Base-by-base conservation (phyloP, 2,797 vertebrate species). In the Chromobotia macracanthus region DNA sequence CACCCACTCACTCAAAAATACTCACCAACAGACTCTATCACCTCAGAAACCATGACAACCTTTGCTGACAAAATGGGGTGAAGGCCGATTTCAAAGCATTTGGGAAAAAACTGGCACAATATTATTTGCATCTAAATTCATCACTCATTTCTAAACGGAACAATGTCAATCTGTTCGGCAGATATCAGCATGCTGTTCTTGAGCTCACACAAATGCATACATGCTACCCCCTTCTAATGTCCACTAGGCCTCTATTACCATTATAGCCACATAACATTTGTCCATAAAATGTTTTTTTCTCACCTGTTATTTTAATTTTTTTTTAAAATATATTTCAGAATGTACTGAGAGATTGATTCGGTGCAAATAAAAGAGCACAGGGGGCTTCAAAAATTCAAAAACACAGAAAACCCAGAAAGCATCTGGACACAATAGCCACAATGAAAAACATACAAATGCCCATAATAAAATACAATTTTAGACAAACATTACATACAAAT, bases 11-110 rank as follows among this genome's bases (percentile, higher is more conserved):
- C 48, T 72, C 8, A 55, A 21, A 68, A 6, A 21, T 15, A 78
- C 65, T 48, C 25, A 60, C n/a, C 41, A 60, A 77, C 75, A 69
- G 25, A 63, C 56, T 61, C 44, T n/a, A 61, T 69, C 76, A 78
- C 67, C 55, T 70, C 25, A 63, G 67, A 78, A 70, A 78, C 76
- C 44, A 78, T 70, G 76, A 70, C 66, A 78, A 70, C 67, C 76
- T 78, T 78, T 70, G 28, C 66, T 78, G 4, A 78, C 65, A 77
- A 77, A 77, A 69, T 69, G n/a, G 64, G 38, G 64, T 68, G 38
- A 25, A 68, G 23, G 65, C 75, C 8, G 53, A 35, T 60, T 41
- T 77, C 5, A 77, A 77, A 77, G 75, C 38, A 11, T 77, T 77
- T 77, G 23, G 65, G 25, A 41, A 55, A 55, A 13, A 75, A 65